Conservation (phyloP, 2,797 vertebrate species). For the Hafferia zeledoni region DNA sequence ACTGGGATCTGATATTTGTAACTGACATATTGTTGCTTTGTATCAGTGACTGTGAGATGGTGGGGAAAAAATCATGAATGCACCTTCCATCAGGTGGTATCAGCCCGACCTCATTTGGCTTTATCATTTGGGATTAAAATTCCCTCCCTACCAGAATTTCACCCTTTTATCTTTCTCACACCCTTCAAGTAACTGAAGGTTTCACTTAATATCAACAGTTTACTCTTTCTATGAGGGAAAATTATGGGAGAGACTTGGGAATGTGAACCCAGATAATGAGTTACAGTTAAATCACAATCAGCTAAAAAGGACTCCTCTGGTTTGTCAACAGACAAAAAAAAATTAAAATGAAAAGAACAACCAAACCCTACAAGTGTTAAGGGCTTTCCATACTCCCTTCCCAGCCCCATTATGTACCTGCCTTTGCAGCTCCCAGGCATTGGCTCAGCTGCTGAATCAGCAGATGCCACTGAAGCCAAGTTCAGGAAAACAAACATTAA, state of each 20-base stretch:
- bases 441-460: conserved; percentile 1
- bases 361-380: neutral
- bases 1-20: conserved; percentile 29
- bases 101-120: neutral
- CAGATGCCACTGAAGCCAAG: neutral
- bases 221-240: neutral
- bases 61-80: neutral
- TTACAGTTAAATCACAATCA: neutral
- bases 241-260: neutral
- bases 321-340: neutral
- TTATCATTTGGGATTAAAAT: neutral
- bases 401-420: neutral
- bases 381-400: neutral
- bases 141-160: neutral
- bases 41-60: neutral
- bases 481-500: neutral
- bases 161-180: neutral
- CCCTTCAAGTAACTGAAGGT: neutral
- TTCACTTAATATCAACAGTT: neutral
- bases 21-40: conserved; percentile 8
- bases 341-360: neutral
- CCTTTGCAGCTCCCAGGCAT: neutral
- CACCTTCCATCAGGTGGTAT: neutral
- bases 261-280: neutral
- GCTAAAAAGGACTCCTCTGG: neutral